These are phyloP conservation scores for Lasioglossum oenotherae DNA, from an alignment of 2,888 invertebrate genomes.

Conservation along the genomic window DNA sequence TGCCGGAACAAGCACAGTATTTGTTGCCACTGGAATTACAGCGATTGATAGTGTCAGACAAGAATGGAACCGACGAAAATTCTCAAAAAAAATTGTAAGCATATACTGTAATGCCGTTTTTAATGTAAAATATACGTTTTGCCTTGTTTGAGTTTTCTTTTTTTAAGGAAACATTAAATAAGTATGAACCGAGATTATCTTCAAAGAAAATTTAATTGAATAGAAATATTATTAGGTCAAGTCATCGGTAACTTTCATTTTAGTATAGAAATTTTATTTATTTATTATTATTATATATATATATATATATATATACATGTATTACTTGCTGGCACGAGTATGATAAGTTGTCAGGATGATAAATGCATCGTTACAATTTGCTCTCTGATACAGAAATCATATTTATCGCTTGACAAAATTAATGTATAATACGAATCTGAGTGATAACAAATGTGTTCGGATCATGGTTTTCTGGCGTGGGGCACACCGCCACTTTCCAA, in stretches of 20 bases:
- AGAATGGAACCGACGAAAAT: background rate
- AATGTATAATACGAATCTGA: background rate
- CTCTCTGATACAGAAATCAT: background rate
- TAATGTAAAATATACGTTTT: background rate
- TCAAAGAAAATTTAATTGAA: background rate
- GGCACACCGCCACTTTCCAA: no score
- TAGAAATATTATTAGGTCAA: background rate
- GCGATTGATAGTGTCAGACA: slow-evolving; percentile 1
- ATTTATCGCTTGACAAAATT: background rate
- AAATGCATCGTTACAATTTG: background rate
- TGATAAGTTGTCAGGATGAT: background rate
- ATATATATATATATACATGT: background rate
- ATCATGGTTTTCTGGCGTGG: no score
- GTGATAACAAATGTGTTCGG: background rate
- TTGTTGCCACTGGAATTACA: slow-evolving; percentile 75
- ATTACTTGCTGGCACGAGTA: background rate
- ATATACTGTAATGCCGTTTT: background rate
- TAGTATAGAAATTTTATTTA: background rate
- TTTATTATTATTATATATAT: no score
- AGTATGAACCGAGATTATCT: background rate
- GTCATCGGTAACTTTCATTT: background rate
- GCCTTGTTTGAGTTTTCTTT: background rate
- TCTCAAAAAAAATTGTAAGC: background rate
- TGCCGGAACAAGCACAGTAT: slow-evolving; percentile 85
- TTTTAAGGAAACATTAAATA: background rate